phyloP scores from a whole-genome alignment of 2,888 invertebrate genomes.

The Nymphalis polychloros region DNA sequence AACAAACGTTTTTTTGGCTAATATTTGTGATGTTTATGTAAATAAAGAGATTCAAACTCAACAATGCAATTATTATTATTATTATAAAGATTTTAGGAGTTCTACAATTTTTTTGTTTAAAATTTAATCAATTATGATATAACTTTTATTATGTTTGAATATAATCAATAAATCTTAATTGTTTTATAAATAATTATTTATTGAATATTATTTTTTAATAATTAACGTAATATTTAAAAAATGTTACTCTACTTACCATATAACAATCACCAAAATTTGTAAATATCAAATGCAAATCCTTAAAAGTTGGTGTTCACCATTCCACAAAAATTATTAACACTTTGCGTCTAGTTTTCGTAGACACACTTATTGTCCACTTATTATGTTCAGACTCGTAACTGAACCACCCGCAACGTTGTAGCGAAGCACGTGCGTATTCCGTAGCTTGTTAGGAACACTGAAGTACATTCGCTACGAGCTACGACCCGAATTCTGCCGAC shows the following conservation, averaged over 20 bases:
- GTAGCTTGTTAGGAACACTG: conserved; percentile 71
- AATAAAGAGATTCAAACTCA: too few species aligned
- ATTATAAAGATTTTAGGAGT: too few species aligned
- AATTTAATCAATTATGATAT: too few species aligned
- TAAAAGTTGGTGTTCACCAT: conserved; percentile 56
- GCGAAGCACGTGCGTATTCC: conserved; percentile 60
- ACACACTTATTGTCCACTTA: conserved; percentile 41
- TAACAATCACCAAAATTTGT: conserved; percentile 50
- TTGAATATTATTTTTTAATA: too few species aligned
- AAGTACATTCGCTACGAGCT: conserved; percentile 58
- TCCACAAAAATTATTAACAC: conserved; percentile 39
- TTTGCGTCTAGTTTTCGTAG: conserved; percentile 39
- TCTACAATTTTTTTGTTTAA: too few species aligned
- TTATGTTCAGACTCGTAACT: conserved; percentile 46
- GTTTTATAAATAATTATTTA: too few species aligned
- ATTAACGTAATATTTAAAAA: background rate
- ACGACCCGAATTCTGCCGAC: conserved; percentile 63
- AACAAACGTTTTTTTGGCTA: background rate
- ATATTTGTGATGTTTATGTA: background rate
- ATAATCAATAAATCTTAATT: too few species aligned
- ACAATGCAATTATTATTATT: too few species aligned
- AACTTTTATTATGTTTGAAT: too few species aligned
- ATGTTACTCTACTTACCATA: conserved; percentile 61
- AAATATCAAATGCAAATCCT: conserved; percentile 42
- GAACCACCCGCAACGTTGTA: conserved; percentile 55